Base-by-base conservation (phyloP, 2,113 vertebrate genomes). In the Dissostichus mawsoni region DNA sequence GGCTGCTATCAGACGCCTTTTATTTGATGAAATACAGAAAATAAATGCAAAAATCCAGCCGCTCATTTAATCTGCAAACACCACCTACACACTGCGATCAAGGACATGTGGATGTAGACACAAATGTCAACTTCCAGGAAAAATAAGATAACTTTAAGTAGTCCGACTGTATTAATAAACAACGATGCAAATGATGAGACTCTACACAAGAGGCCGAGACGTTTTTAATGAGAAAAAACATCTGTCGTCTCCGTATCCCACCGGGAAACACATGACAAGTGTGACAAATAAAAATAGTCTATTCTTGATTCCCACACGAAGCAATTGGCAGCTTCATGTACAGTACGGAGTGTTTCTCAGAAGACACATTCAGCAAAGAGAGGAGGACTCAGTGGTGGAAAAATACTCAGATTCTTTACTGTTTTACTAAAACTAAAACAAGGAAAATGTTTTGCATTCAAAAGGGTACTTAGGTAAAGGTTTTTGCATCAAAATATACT, bases 211-310 rank as follows among this genome's bases (percentile, higher is more conserved):
- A 79, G 91, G 76, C 77, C 6, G 5, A 69, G 76, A 67, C 66
- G 69, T 59, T 85, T 91, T 90, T 91, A 90, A 92, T 91, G 87
- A 89, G 88, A 87, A 81, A 36, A 64, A 91, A 92, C 88, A 91
- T 88, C 89, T 89, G 88, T 81, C 78, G 83, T 50, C 53, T 64
- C 58, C 63, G 50, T 13, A 48, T 70, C 81, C 85, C 65, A 47
- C 78, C 11, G 87, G 86, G 81, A 91, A 36, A 41, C 63, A 68
- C 63, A 71, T 84, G 82, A 91, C 83, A 81, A 88, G 82, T 83
- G 76, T 69, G 83, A 84, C 63, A 65, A 79, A 65, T 86, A 81
- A 89, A 91, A 90, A 87, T 87, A 82, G 80, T 83, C 74, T n/a
- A 45, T 71, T 78, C n/a, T 75, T 45, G 36, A 76, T 74, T 68